Base-by-base conservation (phyloP, 2,797 vertebrate species). In the Eupleurogrammus muticus region DNA sequence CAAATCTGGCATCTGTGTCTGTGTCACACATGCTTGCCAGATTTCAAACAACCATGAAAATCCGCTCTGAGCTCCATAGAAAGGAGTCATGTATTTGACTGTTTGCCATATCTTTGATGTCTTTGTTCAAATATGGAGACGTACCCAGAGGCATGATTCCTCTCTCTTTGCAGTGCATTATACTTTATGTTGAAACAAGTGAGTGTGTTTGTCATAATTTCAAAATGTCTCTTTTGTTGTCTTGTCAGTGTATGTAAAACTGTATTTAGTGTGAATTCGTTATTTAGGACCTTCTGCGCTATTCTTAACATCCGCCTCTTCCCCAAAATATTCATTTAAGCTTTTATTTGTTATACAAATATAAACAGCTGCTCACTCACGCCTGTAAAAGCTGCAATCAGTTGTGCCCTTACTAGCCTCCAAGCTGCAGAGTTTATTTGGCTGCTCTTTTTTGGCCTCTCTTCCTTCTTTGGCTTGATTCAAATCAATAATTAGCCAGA, bases 1-100 rank as follows among this genome's bases (percentile, higher is more conserved):
- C 47, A 66, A 50, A 69, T 73, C 47, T 66, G 40, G 52, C 74
- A 77, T 70, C 79, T 65, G 74, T 68, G 53, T 69, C 48, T 24
- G 20, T 59, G 35, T 54, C 24, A 13, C 57, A 44, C 66, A 32
- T 8, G 56, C 14, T 11, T 32, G 52, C 66, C 56, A 67, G 34
- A 57, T 68, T 74, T 69, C 11, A 70, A 74, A 67, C 38, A 72
- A 9, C 1, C 2, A 5, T 14, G 61, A 23, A 48, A 50, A 70
- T 66, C 28, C 21, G 34, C 34, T 28, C 24, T 35, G 67, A 68
- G 47, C 47, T 49, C 24, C 12, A 32, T n/a, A 51, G 52, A 69
- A 21, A 54, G 12, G 12, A 74, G 19, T 42, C 11, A 13, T 38
- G 40, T 67, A 13, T 20, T 62, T 68, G 50, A 78, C 8, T 9